Base-by-base conservation (phyloP, 1,140 invertebrate species). In the Diorhabda sublineata region DNA sequence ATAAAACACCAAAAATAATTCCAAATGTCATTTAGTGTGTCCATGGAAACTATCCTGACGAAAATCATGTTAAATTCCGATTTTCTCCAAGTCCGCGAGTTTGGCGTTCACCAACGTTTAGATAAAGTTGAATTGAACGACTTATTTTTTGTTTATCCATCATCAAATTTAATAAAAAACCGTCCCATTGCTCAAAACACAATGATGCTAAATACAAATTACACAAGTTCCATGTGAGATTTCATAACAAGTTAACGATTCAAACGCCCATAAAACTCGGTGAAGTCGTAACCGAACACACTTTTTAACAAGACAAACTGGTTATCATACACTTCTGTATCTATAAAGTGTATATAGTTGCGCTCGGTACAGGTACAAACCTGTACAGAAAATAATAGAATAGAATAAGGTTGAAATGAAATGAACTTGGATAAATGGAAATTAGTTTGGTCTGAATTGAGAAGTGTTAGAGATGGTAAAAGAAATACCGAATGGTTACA, bases 331-430 rank as follows among this genome's bases (percentile, higher is more conserved):
- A 52, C 47, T 52, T 52, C 47, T 52, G 47, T 52, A 52, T 52
- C 3, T 4, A 52, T 52, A 52, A 52, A 52, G 6, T 52, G 47
- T 3, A 52, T 52, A 52, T 8, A 52, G 6, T 52, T 2, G 47
- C 47, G 26, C 26, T 26, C n/a, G n/a, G n/a, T 52, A 52, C 47
- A 52, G 47, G 47, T 52, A 52, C 47, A 52, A 52, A 52, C 47
- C 47, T 52, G 47, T 52, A 52, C 47, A 26, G 47, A 52, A 52
- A 52, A 52, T 52, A 52, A 52, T 52, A 52, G 47, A 52, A 52
- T 52, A 52, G 47, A n/a, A 52, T 26, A 26, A 26, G 26, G 26
- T 26, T 26, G 26, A 26, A 26, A 26, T 52, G 47, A 52, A 52
- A n/a, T 52, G 47, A 52, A 52, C 47, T 3, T n/a, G 6, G 47